phyloP scores from a whole-genome alignment of 2,113 vertebrate species.

The Hydropotes inermis region DNA sequence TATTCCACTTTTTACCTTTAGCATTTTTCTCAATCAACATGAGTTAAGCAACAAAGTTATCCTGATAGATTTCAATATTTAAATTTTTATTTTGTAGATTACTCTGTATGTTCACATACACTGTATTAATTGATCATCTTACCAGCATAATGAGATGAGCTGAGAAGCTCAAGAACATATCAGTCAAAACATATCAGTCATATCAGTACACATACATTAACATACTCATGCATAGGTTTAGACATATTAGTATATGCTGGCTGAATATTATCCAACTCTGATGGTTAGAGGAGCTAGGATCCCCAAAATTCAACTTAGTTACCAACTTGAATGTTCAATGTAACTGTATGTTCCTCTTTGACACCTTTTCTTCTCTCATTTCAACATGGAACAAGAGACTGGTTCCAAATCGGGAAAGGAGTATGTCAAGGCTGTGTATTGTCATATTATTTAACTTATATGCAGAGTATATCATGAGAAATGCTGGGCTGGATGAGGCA shows the following conservation, averaged over 20 bases:
- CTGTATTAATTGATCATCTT: not conserved
- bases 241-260: not conserved
- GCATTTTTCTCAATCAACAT: not conserved
- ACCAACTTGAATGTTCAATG: not conserved
- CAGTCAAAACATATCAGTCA: not conserved
- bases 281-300: not conserved
- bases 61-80: not conserved
- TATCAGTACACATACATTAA: not conserved
- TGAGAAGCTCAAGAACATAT: not conserved
- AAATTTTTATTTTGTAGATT: not conserved
- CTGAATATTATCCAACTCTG: not conserved
- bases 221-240: not conserved
- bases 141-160: not conserved
- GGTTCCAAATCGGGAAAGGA: not conserved
- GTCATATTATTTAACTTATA: not conserved
- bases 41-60: not conserved
- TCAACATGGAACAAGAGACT: not conserved
- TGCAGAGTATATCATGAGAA: not conserved
- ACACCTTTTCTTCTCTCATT: not conserved
- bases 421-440: not conserved
- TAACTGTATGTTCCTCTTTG: not conserved
- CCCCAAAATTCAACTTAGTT: not conserved
- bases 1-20: not conserved
- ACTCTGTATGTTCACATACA: not conserved
- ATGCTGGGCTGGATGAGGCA: not conserved